Conservation (phyloP, 2,113 vertebrate genomes). For the Hyaena hyaena region DNA sequence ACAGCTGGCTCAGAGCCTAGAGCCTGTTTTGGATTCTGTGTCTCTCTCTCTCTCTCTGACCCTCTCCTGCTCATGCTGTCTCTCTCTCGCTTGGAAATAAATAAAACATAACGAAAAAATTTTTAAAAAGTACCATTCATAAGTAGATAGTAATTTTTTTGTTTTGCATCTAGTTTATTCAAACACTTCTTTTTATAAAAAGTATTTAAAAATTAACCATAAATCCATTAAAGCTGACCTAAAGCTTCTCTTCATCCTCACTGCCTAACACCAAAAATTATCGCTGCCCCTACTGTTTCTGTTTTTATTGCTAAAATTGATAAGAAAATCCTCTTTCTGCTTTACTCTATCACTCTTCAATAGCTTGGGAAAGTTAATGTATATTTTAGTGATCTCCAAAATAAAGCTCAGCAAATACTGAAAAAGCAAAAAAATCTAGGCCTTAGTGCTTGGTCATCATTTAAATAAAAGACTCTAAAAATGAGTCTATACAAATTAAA, state of each 20-base stretch:
- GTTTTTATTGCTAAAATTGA: background rate
- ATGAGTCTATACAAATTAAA: background rate
- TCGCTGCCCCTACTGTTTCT: background rate
- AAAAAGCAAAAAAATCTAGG: conserved; percentile 5
- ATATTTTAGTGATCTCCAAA: conserved; percentile 10
- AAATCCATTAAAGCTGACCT: background rate
- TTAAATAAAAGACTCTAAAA: conserved; percentile 35
- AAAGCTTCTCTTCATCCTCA: background rate
- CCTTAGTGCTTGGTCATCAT: background rate
- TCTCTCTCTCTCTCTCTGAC: too few relatives aligned
- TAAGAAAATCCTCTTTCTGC: background rate
- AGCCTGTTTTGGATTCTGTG: too few relatives aligned
- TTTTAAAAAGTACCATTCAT: background rate
- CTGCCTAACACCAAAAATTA: background rate
- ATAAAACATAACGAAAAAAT: too few relatives aligned
- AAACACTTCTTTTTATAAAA: background rate
- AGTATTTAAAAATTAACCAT: conserved; percentile 11
- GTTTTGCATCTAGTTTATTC: background rate
- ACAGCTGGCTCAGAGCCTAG: too few relatives aligned
- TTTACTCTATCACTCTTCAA: background rate
- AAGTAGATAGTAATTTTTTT: background rate
- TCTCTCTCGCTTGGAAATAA: too few relatives aligned
- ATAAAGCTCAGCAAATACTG: background rate
- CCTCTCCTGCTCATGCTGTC: too few relatives aligned
- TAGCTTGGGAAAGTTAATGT: background rate